These are phyloP conservation scores for Thera britannica DNA, from an alignment of 2,888 invertebrate genomes.

Conservation along the genomic window DNA sequence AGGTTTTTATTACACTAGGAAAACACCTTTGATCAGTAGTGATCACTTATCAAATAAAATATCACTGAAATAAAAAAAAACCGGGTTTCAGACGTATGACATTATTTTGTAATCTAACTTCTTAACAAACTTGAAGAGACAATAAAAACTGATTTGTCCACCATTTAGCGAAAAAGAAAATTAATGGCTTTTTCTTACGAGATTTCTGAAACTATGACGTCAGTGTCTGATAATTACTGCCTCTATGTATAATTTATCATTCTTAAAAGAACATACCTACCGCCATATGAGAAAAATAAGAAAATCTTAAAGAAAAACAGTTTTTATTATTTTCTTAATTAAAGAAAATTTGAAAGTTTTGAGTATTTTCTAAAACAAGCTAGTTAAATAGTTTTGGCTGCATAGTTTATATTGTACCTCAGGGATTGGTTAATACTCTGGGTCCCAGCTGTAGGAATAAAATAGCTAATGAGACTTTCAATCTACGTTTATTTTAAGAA, in stretches of 20 bases:
- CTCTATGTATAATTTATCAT: not conserved
- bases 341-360: not conserved
- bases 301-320: not conserved
- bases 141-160: constrained; percentile 6
- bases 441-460: too few relatives aligned
- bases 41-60: not conserved
- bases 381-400: too few relatives aligned
- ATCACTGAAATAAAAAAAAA: not conserved
- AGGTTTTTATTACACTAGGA: too few relatives aligned
- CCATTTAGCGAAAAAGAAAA: not conserved
- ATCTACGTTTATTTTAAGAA: too few relatives aligned
- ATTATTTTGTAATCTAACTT: not conserved
- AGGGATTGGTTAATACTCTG: too few relatives aligned
- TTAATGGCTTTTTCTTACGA: constrained; percentile 1
- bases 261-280: not conserved
- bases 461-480: too few relatives aligned
- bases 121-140: not conserved
- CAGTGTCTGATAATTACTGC: not conserved
- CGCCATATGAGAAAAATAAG: not conserved
- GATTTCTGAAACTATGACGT: not conserved
- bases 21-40: too few relatives aligned
- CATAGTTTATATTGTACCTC: too few relatives aligned
- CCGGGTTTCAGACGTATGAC: not conserved
- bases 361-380: not conserved
- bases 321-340: not conserved